These are phyloP conservation scores for Drosophila ohnishii DNA, from an alignment of 1,140 invertebrate genomes.

Conservation along the genomic window DNA sequence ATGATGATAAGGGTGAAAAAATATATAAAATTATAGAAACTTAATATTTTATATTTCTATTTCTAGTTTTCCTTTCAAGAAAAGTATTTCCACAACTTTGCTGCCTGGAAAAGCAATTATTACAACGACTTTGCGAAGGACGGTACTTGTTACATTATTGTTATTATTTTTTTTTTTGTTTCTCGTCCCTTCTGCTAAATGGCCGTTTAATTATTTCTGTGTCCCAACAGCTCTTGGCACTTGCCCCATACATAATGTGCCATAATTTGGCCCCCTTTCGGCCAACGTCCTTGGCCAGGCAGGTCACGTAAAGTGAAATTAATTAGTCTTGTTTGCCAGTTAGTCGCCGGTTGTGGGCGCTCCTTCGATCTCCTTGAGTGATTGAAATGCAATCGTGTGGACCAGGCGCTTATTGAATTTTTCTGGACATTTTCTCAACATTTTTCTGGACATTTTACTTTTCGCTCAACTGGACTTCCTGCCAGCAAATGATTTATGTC, in stretches of 20 bases:
- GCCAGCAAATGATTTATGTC: conserved; percentile 23
- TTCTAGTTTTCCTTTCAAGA: not conserved
- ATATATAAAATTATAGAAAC: not conserved
- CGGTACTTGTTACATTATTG: conserved; percentile 1
- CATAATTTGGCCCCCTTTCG: conserved; percentile 35
- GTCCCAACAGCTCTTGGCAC: conserved; percentile 36
- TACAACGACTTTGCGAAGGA: not conserved
- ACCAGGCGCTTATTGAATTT: conserved; percentile 36
- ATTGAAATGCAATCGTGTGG: conserved; percentile 49
- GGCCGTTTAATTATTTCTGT: conserved; percentile 52
- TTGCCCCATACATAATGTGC: conserved; percentile 50
- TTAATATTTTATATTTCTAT: not conserved
- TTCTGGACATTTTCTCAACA: not conserved
- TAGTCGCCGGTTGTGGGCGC: conserved; percentile 27
- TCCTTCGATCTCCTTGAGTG: conserved; percentile 14
- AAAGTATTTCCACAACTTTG: too few species aligned
- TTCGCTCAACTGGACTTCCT: conserved; percentile 15
- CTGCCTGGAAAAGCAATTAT: not conserved
- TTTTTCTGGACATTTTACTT: conserved; percentile 8
- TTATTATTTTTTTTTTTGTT: not conserved
- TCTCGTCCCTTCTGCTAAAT: conserved; percentile 27
- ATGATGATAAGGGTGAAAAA: not conserved
- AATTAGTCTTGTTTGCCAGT: conserved; percentile 72
- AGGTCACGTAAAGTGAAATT: conserved; percentile 70
- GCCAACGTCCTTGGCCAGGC: conserved; percentile 45